Evolutionary conservation across 2,113 vertebrate species (phyloP), one percentile per base, ranked within the genome.

Genomic region (Myrmophylax atrothorax): DNA sequence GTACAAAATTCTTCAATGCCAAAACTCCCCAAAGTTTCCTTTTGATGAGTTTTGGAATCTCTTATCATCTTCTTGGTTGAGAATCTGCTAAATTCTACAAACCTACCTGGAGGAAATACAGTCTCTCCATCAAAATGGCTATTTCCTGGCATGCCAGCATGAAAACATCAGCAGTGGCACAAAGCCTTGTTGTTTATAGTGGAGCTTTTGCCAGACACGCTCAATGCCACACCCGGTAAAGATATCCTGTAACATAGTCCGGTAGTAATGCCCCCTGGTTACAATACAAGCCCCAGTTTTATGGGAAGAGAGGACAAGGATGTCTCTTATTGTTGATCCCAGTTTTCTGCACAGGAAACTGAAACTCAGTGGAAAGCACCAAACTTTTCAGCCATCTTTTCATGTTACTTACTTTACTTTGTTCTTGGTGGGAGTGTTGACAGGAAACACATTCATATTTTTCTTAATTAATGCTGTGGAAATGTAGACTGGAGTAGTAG

Each of bases 321-420:
- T 33, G 29, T 29, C 58, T 46, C 14, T 1, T 22, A 12, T 24
- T 68, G 44, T 84, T 72, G 60, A 67, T 84, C 52, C 35, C 28
- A 12, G 78, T 88, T 90, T 90, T 80, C 83, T 87, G 60, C 60
- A 50, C 72, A 92, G 94, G 93, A 96, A 97, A 3, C 79, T 40
- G 68, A 42, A 74, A 60, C 82, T 90, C 37, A 5, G 0, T 94
- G 96, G 96, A 96, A 97, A 97, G 93, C 85, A 93, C 96, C 96
- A 37, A 92, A 96, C 52, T 96, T 96, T 84, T 95, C 29, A 68
- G 50, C 68, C 67, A 18, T 58, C 59, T 84, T 83, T 88, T 47
- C 28, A 14, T 73, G 62, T 29, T 66, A 5, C 15, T 6, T 67
- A 28, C 86, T 86, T 88, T n/a, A 35, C 10, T 80, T 16, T 74